Evolutionary conservation across 2,113 vertebrate species (phyloP).

Genomic region (Haemorhous mexicanus): DNA sequence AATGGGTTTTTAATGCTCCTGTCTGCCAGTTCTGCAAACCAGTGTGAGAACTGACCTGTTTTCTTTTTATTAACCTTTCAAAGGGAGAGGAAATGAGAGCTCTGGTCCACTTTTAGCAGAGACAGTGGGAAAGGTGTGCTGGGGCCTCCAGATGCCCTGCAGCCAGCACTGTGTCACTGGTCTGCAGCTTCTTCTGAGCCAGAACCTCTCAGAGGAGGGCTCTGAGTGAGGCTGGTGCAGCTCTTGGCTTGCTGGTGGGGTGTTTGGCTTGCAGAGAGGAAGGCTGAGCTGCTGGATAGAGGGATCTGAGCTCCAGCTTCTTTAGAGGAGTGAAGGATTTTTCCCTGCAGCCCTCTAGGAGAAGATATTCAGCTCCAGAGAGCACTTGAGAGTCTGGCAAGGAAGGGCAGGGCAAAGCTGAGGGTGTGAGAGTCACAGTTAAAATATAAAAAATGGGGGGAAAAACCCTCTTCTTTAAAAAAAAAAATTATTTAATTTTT

Average conservation of each 20-base stretch:
- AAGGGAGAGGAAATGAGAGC: neutral
- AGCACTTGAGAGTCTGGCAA: neutral
- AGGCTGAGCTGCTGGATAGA: neutral
- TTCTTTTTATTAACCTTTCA: neutral
- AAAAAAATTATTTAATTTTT: neutral
- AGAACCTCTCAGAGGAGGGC: neutral
- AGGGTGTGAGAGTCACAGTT: neutral
- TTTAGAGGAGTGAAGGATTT: accelerated
- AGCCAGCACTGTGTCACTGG: neutral
- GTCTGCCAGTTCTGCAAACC: neutral
- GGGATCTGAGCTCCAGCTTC: neutral
- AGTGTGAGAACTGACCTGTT: neutral
- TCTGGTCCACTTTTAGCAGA: neutral
- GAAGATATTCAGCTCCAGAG: neutral
- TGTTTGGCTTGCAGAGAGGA: neutral
- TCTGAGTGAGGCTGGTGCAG: neutral
- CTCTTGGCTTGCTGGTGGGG: neutral
- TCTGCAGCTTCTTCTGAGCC: neutral
- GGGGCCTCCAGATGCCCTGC: neutral
- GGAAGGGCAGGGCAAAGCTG: neutral
- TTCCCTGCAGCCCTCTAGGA: neutral
- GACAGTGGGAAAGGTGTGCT: neutral
- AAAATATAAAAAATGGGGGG: neutral
- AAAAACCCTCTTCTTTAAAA: neutral
- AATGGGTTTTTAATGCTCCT: neutral